Base-by-base conservation (phyloP, 2,888 invertebrate genomes). In the Pandemis corylana region DNA sequence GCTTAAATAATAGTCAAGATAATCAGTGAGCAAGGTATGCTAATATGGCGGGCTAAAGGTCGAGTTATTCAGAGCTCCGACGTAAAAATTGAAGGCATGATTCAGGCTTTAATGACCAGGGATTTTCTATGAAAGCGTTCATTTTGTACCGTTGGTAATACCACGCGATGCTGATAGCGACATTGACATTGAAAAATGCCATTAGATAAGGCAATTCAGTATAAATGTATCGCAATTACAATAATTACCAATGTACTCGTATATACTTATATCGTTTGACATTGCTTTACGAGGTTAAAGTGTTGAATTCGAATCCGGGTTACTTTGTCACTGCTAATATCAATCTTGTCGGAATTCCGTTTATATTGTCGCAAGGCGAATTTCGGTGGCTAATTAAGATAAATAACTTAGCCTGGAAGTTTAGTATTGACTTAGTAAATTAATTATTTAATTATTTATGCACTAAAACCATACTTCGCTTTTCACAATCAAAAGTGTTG, bases 41-140 rank as follows among this genome's bases (percentile, higher is more conserved):
- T 59, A 28, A 59, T 59, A 46, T 59, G 69, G 49, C 59, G 80
- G 82, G 53, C 71, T 76, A 84, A 90, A 90, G 85, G 88, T 87
- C 84, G 84, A 77, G 87, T 88, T 87, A 86, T 85, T 86, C 84
- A 87, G 82, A 74, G 59, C 70, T 78, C 77, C 88, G 86, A 85
- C 84, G 86, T 85, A 82, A 85, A 84, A 84, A 72, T 75, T 83
- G 74, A 77, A 73, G 75, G 70, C 78, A 82, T 90, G 89, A 90
- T 86, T 89, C 87, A 87, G 80, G 80, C 75, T 79, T 84, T 86
- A 87, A 87, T 85, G 85, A 83, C 83, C 80, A 77, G 80, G 84
- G 79, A 80, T 82, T 86, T 88, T 87, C 80, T 76, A 85, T 81
- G 82, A 84, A 82, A 79, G 79, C 72, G 56, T 76, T 80, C 62